Conservation (phyloP, 2,888 invertebrate species). For the Holacanthella duospinosa region DNA sequence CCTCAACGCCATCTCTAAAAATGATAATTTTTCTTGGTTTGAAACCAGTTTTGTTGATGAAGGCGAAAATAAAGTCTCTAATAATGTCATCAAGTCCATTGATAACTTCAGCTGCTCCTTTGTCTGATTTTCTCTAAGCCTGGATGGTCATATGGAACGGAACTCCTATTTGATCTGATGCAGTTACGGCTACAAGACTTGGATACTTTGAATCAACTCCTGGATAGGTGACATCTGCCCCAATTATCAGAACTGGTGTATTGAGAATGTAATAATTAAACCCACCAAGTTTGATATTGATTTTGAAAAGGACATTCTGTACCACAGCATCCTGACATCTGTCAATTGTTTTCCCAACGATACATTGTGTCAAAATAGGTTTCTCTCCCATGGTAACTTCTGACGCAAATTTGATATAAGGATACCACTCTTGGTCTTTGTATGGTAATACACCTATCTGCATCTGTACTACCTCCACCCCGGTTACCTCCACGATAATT, state of each 20-base stretch:
- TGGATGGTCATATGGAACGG: constrained; percentile 29
- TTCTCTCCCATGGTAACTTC: too few relatives aligned
- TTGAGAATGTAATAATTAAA: not conserved
- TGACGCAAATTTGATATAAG: too few relatives aligned
- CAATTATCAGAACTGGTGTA: constrained; percentile 56
- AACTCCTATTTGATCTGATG: constrained; percentile 23
- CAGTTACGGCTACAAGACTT: constrained; percentile 27
- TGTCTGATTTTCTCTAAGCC: constrained; percentile 18
- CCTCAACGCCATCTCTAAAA: constrained; percentile 42
- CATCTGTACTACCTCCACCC: too few relatives aligned
- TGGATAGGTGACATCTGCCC: constrained; percentile 89
- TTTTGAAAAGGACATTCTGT: not conserved
- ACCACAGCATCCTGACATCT: not conserved
- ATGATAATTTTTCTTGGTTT: constrained; percentile 40
- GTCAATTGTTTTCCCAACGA: not conserved
- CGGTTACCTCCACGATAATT: too few relatives aligned
- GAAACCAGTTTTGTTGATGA: constrained; percentile 10
- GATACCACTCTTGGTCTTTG: too few relatives aligned
- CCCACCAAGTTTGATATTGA: not conserved
- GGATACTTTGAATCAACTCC: constrained; percentile 56
- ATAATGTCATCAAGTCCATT: constrained; percentile 3
- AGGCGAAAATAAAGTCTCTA: not conserved
- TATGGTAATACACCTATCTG: too few relatives aligned
- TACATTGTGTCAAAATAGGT: not conserved
- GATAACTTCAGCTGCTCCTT: constrained; percentile 18